Evolutionary conservation across 2,797 vertebrate genomes (phyloP), one percentile per base, ranked within the genome.

Genomic region (Microhierax caerulescens): DNA sequence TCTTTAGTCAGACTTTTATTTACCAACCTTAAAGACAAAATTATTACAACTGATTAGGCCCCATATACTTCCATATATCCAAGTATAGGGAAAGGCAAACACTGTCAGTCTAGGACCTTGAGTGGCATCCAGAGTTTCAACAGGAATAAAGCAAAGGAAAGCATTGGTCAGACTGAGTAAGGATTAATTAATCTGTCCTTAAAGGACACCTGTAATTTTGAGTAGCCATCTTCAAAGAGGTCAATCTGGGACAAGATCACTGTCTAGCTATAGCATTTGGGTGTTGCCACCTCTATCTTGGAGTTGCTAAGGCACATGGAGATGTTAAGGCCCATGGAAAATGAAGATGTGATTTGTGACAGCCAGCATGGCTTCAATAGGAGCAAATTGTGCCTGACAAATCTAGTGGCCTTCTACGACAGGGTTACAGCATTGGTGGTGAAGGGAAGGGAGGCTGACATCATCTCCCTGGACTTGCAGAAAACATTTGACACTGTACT

Each of bases 241-340:
- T 4, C 12, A 10, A 50, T 20, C 3, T 28, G 28, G 19, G 36
- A 74, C n/a, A 27, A 45, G 30, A 68, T 25, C 1, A 0, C 10
- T 53, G 28, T 20, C 25, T 25, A 28, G 41, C 53, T 68, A 41
- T 69, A 65, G 18, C 15, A 34, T 11, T 39, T 64, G 27, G n/a
- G 36, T 2, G 3, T 21, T 72, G 4, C 15, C 24, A 88, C 8
- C 41, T 47, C 45, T 60, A 2, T 51, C 18, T 60, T 41, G 41
- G 41, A 41, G 41, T 17, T 17, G 41, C 15, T 41, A 41, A 41
- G 16, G 41, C 41, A 41, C 41, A 18, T 41, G 41, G 41, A 41
- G 41, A 41, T 17, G 41, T 17, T 41, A 41, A 41, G 41, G 15
- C 16, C 17, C 6, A 41, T 41, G 41, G 15, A 41, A 41, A 41